phyloP scores from a whole-genome alignment of 2,797 vertebrate species.

The Halcyon leucocephala region DNA sequence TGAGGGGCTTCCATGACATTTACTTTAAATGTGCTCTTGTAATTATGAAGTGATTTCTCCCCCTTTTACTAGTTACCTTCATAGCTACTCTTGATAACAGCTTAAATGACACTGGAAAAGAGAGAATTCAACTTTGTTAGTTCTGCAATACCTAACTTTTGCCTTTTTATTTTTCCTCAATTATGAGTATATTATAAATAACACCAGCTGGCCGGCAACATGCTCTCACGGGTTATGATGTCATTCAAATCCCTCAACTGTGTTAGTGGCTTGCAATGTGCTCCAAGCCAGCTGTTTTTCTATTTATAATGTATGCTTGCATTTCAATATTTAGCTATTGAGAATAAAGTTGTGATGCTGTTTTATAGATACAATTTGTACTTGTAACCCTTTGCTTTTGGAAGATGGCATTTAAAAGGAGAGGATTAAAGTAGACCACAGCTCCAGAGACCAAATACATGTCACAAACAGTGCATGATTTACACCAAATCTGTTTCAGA shows the following conservation, averaged over 20 bases:
- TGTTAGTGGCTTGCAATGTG: conserved; percentile 74
- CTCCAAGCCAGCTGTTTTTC: conserved; percentile 82
- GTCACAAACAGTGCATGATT: not conserved
- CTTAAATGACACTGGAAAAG: not conserved
- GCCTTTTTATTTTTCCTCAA: conserved; percentile 62
- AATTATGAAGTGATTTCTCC: not conserved
- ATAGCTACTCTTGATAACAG: not conserved
- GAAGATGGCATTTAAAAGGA: conserved; percentile 30
- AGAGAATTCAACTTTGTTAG: conserved; percentile 11
- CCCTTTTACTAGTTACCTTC: not conserved
- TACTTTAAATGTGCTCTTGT: not conserved
- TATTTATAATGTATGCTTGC: conserved; percentile 80
- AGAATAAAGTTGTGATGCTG: conserved; percentile 65
- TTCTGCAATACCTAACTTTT: conserved; percentile 61
- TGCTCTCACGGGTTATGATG: conserved; percentile 82
- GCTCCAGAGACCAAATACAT: not conserved
- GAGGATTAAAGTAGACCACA: conserved; percentile 23
- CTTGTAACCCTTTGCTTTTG: conserved; percentile 47
- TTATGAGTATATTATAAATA: conserved; percentile 80
- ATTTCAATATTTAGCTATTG: conserved; percentile 68
- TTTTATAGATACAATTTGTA: conserved; percentile 48
- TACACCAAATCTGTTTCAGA: conserved; percentile 19
- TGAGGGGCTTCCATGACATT: conserved; percentile 9
- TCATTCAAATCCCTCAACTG: conserved; percentile 80
- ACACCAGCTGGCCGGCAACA: conserved; percentile 79